phyloP scores from a whole-genome alignment of 2,797 vertebrate species.

The Eospalax fontanierii region DNA sequence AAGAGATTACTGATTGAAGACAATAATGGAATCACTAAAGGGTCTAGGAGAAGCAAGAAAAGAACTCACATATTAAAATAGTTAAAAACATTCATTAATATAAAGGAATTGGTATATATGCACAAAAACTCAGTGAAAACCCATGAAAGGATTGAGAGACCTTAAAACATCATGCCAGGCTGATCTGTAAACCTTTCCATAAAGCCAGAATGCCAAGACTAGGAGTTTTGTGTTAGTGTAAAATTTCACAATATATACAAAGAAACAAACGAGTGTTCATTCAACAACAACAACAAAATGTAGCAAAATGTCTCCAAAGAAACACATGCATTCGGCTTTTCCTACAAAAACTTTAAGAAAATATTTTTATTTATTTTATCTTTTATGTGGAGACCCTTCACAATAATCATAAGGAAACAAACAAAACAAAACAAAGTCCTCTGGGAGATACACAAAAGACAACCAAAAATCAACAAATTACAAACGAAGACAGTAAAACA shows the following conservation, averaged over 20 bases:
- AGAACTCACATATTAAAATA: not conserved
- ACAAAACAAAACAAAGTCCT: not conserved
- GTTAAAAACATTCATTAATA: not conserved
- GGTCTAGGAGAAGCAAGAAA: not conserved
- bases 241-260: not conserved
- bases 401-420: not conserved
- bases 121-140: not conserved
- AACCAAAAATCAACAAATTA: not conserved
- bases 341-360: not conserved
- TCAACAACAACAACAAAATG: not conserved
- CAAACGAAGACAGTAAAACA: not conserved
- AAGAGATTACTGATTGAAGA: not conserved
- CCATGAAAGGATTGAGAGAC: not conserved
- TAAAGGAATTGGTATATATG: not conserved
- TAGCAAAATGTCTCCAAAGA: not conserved
- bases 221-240: too few species aligned
- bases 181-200: not conserved
- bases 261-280: not conserved
- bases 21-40: not conserved
- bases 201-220: not conserved
- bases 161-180: not conserved
- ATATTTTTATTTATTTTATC: not conserved
- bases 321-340: too few species aligned
- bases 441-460: not conserved
- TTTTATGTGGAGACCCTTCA: not conserved